Evolutionary conservation across 1,140 invertebrate genomes (phyloP).

Genomic region (Monomorium pharaonis): DNA sequence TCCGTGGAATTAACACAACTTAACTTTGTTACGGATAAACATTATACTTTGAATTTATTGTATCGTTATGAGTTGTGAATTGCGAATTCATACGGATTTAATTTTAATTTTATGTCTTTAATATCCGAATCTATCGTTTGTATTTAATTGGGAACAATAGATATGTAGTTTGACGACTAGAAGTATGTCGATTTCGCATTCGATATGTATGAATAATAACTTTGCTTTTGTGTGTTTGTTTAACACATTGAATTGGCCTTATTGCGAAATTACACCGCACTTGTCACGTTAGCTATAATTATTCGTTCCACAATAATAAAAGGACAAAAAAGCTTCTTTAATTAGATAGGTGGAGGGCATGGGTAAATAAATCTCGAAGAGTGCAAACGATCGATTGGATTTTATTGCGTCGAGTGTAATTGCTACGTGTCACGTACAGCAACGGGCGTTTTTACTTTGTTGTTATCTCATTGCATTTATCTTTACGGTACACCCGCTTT

Average conservation of each 20-base stretch:
- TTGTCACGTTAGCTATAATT: conserved; percentile 42
- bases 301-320: not conserved
- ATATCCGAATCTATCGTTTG: not conserved
- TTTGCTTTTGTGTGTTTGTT: not conserved
- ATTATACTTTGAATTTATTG: not conserved
- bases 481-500: conserved; percentile 23
- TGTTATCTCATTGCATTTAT: conserved; percentile 41
- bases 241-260: not conserved
- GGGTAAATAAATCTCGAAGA: conserved; percentile 48
- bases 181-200: not conserved
- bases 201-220: not conserved
- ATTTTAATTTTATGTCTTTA: not conserved
- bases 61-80: not conserved
- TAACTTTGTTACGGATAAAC: not conserved
- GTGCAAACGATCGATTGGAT: conserved; percentile 48
- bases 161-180: not conserved
- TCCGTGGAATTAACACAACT: not conserved
- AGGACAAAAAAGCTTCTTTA: conserved; percentile 35
- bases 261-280: conserved; percentile 15
- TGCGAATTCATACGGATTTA: not conserved
- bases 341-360: conserved; percentile 41
- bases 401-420: conserved; percentile 62
- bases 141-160: not conserved
- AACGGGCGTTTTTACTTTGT: conserved; percentile 43
- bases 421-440: conserved; percentile 54